Evolutionary conservation across 2,113 vertebrate genomes (phyloP), one percentile per base, ranked within the genome.

Genomic region (Grammomys dolichurus): DNA sequence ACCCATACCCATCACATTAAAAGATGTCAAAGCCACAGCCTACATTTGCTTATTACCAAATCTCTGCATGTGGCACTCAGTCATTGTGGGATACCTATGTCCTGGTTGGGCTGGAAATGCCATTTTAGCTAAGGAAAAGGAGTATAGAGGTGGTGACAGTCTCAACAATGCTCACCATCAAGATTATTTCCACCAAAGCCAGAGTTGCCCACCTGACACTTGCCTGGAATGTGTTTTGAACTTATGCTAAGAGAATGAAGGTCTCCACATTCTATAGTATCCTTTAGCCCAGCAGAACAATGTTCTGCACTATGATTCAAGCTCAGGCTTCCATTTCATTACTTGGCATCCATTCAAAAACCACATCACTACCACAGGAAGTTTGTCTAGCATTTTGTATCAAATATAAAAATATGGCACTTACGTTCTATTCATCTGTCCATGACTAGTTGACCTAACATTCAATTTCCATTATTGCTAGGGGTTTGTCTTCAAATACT

Each of bases 381-480:
- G 86, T 51, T 10, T 84, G 33, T 24, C 8, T 31, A 54, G 87
- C 54, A 17, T 54, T 73, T 31, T 24, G 4, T 48, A 8, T 96
- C 36, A 36, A 14, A 46, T 2, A 33, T 58, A 77, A 94, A 72
- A 46, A 24, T 12, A 24, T 54, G 90, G 76, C 56, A 24, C n/a
- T 48, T 11, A 95, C 92, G 43, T 93, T 97, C 65, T 28, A 96
- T 69, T 56, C 19, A 22, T 90, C 20, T 94, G 89, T 86, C 88
- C 19, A 19, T 31, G 92, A 81, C 10, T 54, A 5, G 69, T 33
- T 33, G 77, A 75, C 17, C n/a, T 82, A 89, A 31, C 40, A 51
- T 13, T 14, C 43, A 92, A 40, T 92, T 96, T 92, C 87, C 95
- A 70, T 95, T 89, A 94, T 43, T 88, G 28, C 1, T 73, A 58